phyloP scores from a whole-genome alignment of 2,797 vertebrate species.

The Mycteria americana region DNA sequence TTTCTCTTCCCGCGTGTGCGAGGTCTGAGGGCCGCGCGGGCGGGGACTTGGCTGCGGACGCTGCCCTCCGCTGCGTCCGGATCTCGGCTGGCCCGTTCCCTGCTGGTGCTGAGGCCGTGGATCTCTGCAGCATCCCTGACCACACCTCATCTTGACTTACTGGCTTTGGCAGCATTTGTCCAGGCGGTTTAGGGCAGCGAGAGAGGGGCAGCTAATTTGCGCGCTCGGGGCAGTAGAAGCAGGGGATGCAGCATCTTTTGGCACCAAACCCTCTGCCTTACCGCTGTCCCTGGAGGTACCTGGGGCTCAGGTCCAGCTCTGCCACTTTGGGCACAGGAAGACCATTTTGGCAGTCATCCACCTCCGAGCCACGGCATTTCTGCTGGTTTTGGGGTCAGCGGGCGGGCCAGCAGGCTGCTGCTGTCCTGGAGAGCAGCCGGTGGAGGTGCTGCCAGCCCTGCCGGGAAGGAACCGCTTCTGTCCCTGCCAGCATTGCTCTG shows the following conservation, averaged over 20 bases:
- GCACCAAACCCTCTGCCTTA: background rate
- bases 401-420: background rate
- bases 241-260: background rate
- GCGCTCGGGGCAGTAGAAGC: background rate
- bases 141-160: background rate
- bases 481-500: background rate
- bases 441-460: background rate
- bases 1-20: accelerated
- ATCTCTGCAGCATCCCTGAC: background rate
- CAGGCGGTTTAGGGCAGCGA: accelerated
- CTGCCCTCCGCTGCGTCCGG: background rate
- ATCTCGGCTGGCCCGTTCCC: accelerated
- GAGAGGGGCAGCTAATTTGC: background rate
- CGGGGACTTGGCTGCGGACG: accelerated
- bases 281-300: background rate
- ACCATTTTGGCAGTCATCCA: background rate
- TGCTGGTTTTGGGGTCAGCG: background rate
- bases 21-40: background rate
- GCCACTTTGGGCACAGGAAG: background rate
- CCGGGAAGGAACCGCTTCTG: background rate
- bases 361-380: background rate
- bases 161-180: background rate
- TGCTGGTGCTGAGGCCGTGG: background rate
- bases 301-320: background rate
- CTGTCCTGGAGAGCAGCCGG: accelerated